Percentiles rank a stretch among this genome's conserved stretches.
Evolutionary conservation across 2,888 invertebrate species (phyloP).

Genomic region (Aphodius sticticus): DNA sequence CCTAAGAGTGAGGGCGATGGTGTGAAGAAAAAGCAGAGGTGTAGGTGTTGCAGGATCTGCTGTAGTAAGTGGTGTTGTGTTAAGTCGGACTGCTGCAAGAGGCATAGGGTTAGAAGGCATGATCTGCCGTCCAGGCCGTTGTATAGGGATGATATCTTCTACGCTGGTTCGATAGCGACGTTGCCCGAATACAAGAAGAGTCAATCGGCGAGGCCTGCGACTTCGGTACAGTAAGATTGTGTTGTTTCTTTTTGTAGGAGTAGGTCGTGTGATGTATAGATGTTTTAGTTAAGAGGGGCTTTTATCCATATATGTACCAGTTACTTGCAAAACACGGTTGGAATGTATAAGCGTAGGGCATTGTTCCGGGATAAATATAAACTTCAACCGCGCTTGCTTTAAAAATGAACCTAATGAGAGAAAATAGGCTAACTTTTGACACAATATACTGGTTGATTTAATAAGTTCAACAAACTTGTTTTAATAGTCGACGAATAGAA

Average conservation of each 20-base stretch:
- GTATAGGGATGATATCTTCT: slow-evolving; percentile 89
- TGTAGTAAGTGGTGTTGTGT: slow-evolving; percentile 26
- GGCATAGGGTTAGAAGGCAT: slow-evolving; percentile 18
- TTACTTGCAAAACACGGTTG: too few species aligned
- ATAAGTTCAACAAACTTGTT: too few species aligned
- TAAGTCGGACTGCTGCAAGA: slow-evolving; percentile 26
- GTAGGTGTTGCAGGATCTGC: slow-evolving; percentile 10
- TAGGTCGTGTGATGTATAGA: slow-evolving; percentile 7
- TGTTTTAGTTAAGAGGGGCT: too few species aligned
- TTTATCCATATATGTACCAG: too few species aligned
- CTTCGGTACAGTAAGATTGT: slow-evolving; percentile 40
- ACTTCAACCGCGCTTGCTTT: too few species aligned
- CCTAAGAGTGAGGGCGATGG: slow-evolving; percentile 5
- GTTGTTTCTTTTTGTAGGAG: slow-evolving; percentile 26
- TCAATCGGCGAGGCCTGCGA: slow-evolving; percentile 28
- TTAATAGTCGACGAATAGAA: too few species aligned
- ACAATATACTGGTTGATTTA: too few species aligned
- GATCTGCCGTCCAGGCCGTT: slow-evolving; percentile 70
- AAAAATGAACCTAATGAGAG: too few species aligned
- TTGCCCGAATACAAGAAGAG: slow-evolving; percentile 73
- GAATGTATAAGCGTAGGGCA: too few species aligned
- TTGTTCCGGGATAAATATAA: too few species aligned
- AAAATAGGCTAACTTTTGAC: too few species aligned
- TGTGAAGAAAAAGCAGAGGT: not conserved
- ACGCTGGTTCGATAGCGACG: slow-evolving; percentile 81